Evolutionary conservation across 2,113 vertebrate genomes (phyloP), one percentile per base, ranked within the genome.

Genomic region (Hippocampus barbouri): DNA sequence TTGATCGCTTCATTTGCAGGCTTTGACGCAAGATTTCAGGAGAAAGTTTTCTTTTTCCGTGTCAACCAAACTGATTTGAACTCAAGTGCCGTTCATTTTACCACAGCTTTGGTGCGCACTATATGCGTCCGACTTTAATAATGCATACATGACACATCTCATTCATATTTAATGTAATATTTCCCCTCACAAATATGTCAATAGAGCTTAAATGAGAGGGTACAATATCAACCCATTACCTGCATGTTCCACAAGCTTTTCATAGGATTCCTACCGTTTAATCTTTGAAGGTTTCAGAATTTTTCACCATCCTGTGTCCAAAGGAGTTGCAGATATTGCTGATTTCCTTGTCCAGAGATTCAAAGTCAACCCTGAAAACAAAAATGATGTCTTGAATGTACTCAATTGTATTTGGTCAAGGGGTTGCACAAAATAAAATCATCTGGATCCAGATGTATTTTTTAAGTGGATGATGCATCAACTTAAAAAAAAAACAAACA

Each of bases 1-100:
- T 92, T 93, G 93, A 91, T 93, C 92, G 86, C 91, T 82, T 92
- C 92, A 94, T 94, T 94, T 93, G 93, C 92, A 93, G 91, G 88
- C 27, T 67, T 21, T 43, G 12, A 65, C 11, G 62, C 21, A 65
- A 45, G 41, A 40, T 23, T 65, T 43, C 8, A 23, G 40, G 21
- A 64, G 62, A 64, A 64, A 64, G 3, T 63, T n/a, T 64, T 43
- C 38, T 43, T 41, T 41, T 41, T 43, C 10, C 16, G 47, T 51
- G 16, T 18, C 47, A 7, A 54, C 21, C 53, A 54, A 16, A 54
- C 20, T 23, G 53, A 56, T 56, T 51, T 21, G 18, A 51, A 20
- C 49, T 21, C 6, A 38, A 8, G 18, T 51, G 56, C 30, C 15
- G 6, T 20, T 61, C 27, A 20, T 61, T 38, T 61, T 61, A 34